Evolutionary conservation across 2,113 vertebrate genomes (phyloP), one percentile per base, ranked within the genome.

Genomic region (Tetrax tetrax): DNA sequence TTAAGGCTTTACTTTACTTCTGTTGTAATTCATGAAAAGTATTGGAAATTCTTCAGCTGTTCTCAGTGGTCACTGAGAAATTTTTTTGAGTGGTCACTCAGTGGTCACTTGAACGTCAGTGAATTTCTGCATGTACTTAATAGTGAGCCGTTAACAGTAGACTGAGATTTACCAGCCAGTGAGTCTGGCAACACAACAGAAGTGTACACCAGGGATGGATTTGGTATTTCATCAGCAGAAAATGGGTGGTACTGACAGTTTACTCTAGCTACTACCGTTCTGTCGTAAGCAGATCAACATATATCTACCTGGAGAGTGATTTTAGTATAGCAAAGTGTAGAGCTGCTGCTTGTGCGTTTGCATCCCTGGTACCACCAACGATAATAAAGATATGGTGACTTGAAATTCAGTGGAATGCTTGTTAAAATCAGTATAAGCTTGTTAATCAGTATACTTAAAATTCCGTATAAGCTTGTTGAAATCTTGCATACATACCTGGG

Each of bases 331-430:
- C 7, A 1, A 0, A 2, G 29, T 29, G 41, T 37, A 33, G 21
- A 37, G 3, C 60, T 85, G 45, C 33, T 47, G 3, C 38, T 15
- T n/a, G 31, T 51, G 71, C 12, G 7, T 61, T 12, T 43, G 17
- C 23, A 47, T 6, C 18, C 35, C 19, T 38, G 17, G 14, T 48
- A 43, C 21, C 10, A 38, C 6, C 27, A 35, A 1, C 1, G 12
- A 0, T 24, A 7, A 4, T 6, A 5, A 38, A 54, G 31, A 2
- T 2, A 24, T 25, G 24, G 12, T 53, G 37, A 13, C 8, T 38
- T 41, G 33, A 0, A 0, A 14, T 29, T 69, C 35, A 0, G 1
- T 21, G n/a, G 21, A 24, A 12, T 20, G 5, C 6, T 24, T n/a
- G n/a, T n/a, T n/a, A n/a, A n/a, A n/a, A n/a, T n/a, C n/a, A n/a